Conservation (phyloP, 2,797 vertebrate genomes). For the Smutsia temminckii region DNA sequence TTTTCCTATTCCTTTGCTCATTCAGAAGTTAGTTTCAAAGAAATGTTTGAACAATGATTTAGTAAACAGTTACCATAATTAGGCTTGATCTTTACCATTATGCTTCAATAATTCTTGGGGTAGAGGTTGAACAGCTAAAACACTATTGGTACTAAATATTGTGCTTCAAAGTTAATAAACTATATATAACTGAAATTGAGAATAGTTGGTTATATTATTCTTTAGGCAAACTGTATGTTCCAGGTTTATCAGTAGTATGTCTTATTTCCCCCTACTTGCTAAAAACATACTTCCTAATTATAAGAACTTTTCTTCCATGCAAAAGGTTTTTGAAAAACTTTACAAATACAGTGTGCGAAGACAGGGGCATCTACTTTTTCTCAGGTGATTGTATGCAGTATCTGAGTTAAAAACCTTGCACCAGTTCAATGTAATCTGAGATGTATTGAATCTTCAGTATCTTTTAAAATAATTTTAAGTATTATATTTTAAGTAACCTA, state of each 20-base stretch:
- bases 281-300: background rate
- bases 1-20: background rate
- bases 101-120: background rate
- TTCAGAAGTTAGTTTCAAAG: background rate
- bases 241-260: background rate
- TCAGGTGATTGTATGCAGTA: background rate
- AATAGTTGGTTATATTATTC: background rate
- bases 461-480: background rate
- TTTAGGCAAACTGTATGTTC: background rate
- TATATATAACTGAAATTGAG: background rate
- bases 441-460: background rate
- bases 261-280: background rate
- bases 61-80: background rate
- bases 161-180: background rate
- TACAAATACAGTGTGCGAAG: background rate
- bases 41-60: background rate
- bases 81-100: background rate
- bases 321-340: conserved; percentile 6
- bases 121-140: background rate
- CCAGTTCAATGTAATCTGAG: background rate
- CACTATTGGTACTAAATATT: background rate
- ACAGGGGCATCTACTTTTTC: background rate
- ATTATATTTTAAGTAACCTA: background rate
- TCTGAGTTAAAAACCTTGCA: background rate
- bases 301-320: conserved; percentile 28